Conservation (phyloP, 1,140 invertebrate species). For the Lineus longissimus region DNA sequence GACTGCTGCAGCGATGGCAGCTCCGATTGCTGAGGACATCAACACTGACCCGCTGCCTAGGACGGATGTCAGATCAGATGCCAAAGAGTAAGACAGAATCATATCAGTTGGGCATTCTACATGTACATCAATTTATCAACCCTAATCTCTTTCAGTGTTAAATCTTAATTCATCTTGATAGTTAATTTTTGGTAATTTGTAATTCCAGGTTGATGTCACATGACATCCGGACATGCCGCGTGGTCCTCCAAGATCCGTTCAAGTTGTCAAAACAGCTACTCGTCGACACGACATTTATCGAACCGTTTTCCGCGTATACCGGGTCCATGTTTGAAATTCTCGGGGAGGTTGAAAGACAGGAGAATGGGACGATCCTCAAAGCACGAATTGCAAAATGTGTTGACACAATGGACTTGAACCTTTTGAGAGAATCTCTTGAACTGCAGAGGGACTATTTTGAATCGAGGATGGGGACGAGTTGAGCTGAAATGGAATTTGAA, state of each 20-base stretch:
- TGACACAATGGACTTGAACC: slow-evolving; percentile 29
- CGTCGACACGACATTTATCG: slow-evolving; percentile 30
- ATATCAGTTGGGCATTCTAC: too few relatives aligned
- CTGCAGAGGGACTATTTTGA: slow-evolving; percentile 28
- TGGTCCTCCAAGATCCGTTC: slow-evolving; percentile 23
- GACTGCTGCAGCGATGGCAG: too few relatives aligned
- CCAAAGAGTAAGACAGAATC: too few relatives aligned
- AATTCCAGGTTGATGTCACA: slow-evolving; percentile 25
- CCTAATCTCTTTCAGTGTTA: too few relatives aligned
- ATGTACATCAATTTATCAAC: too few relatives aligned
- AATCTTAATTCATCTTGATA: too few relatives aligned
- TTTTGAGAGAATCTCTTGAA: slow-evolving; percentile 27
- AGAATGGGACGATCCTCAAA: slow-evolving; percentile 17
- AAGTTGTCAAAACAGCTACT: slow-evolving; percentile 16
- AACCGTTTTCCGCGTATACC: slow-evolving; percentile 27
- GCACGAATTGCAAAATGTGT: slow-evolving; percentile 31
- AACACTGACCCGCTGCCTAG: too few relatives aligned
- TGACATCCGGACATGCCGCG: slow-evolving; percentile 22
- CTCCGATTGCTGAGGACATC: too few relatives aligned
- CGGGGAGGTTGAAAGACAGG: slow-evolving; percentile 23
- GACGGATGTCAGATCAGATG: too few relatives aligned
- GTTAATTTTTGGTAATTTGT: background rate
- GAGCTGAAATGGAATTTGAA: background rate
- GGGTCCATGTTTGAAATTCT: slow-evolving; percentile 35
- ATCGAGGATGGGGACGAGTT: background rate